Evolutionary conservation across 2,888 invertebrate genomes (phyloP), one percentile per base, ranked within the genome.

Genomic region (Hesperia comma): DNA sequence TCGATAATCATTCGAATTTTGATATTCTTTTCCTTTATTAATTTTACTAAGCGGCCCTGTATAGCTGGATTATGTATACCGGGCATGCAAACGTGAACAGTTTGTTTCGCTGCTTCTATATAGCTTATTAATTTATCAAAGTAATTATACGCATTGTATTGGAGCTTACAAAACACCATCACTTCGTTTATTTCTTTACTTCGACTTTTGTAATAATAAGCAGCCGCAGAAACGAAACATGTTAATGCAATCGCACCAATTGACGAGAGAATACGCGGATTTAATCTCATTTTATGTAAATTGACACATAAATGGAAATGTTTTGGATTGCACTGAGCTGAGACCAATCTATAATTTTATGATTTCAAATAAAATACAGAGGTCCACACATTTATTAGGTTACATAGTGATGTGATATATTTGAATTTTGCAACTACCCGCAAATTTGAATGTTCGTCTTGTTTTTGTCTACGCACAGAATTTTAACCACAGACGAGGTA

Each of bases 131-230:
- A 74, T 72, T 90, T 90, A 74, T 92, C 91, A 77, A 92, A 92
- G 78, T 86, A 92, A 75, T 89, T 87, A 71, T 82, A 85, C 15
- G 87, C 88, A 76, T 92, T 92, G 69, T 81, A 88, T 71, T 92
- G 92, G 60, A 92, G 78, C 79, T 92, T 92, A 76, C 92, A 92
- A 78, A 92, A 92, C 71, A 92, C 88, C 92, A 92, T 92, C 67
- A 92, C 92, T 83, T 92, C 91, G 74, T 92, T 92, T 68, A 90
- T 75, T 71, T 87, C 87, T 32, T 79, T 74, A 67, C 75, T 85
- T 62, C 90, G 84, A 70, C 82, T 87, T 77, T 80, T 89, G 75
- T 87, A 90, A 75, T 83, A 92, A 75, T 86, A 90, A 43, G 89
- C 90, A 55, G 90, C 92, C 46, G 88, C 90, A 63, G 89, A 85